Conservation (phyloP, 2,797 vertebrate species). For the Brotula barbata region DNA sequence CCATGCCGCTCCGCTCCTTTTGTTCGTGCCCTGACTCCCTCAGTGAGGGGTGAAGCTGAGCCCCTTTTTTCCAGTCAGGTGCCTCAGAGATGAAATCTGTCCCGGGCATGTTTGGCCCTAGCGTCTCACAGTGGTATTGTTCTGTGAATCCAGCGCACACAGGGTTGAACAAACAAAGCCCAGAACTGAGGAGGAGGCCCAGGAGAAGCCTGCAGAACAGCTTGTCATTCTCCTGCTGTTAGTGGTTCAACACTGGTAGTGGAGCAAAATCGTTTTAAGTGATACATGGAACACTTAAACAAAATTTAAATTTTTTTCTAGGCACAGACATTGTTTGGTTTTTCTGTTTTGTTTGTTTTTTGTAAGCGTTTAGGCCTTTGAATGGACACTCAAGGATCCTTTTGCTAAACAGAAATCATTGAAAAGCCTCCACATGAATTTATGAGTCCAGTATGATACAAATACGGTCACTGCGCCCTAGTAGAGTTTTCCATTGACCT, state of each 20-base stretch:
- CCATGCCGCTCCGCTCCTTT: slow-evolving; percentile 63
- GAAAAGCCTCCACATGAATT: too few relatives aligned
- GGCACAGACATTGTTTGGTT: too few relatives aligned
- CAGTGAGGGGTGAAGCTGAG: slow-evolving; percentile 67
- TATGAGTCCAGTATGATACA: too few relatives aligned
- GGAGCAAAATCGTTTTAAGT: too few relatives aligned
- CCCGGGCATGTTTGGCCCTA: slow-evolving; percentile 61
- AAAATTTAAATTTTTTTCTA: too few relatives aligned
- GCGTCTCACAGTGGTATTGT: slow-evolving; percentile 76
- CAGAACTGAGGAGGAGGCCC: slow-evolving; percentile 60
- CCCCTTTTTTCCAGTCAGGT: slow-evolving; percentile 66
- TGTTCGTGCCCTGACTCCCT: slow-evolving; percentile 62
- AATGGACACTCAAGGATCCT: too few relatives aligned
- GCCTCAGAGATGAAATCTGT: slow-evolving; percentile 71
- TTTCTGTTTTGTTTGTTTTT: too few relatives aligned
- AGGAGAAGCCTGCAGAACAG: slow-evolving; percentile 57
- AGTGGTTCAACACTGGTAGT: slow-evolving; percentile 44
- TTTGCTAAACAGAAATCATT: too few relatives aligned
- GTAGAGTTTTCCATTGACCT: too few relatives aligned
- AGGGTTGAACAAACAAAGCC: slow-evolving; percentile 72
- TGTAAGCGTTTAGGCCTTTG: too few relatives aligned
- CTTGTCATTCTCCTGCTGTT: slow-evolving; percentile 60
- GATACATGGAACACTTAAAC: too few relatives aligned
- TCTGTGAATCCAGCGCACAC: slow-evolving; percentile 59
- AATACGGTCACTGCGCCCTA: too few relatives aligned